Evolutionary conservation across 2,888 invertebrate species (phyloP).

Genomic region (Panzeria rudis): DNA sequence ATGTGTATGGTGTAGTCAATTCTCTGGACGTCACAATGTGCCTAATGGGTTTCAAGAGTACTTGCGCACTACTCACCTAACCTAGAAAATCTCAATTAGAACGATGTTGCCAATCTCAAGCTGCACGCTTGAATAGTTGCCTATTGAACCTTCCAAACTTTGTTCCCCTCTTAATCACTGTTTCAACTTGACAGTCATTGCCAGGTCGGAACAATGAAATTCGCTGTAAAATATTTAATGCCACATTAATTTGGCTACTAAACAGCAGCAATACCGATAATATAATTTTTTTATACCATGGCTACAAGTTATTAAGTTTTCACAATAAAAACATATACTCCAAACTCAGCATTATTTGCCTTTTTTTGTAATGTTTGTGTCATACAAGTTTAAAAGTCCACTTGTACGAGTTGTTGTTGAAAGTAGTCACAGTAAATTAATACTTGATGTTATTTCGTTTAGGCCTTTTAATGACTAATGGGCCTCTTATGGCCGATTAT

Average conservation of each 20-base stretch:
- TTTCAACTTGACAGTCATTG: neutral
- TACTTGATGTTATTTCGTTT: slow-evolving; percentile 46
- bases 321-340: slow-evolving; percentile 48
- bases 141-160: no score
- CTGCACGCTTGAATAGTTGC: no score
- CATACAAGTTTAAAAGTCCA: slow-evolving; percentile 17
- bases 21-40: no score
- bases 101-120: no score
- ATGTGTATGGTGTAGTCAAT: no score
- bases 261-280: slow-evolving; percentile 24
- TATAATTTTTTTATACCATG: slow-evolving; percentile 29
- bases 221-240: slow-evolving; percentile 58
- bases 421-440: slow-evolving; percentile 58
- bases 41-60: no score
- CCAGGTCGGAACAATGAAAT: slow-evolving; percentile 15
- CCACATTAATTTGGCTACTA: slow-evolving; percentile 69
- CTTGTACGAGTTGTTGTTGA: slow-evolving; percentile 4
- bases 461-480: slow-evolving; percentile 63
- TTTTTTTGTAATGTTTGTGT: slow-evolving; percentile 1
- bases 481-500: slow-evolving; percentile 65
- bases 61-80: no score
- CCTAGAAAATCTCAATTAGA: no score
- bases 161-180: slow-evolving; percentile 15
- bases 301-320: slow-evolving; percentile 30
- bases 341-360: slow-evolving; percentile 15